phyloP scores from a whole-genome alignment of 2,113 vertebrate genomes.

The Gavialis gangeticus region DNA sequence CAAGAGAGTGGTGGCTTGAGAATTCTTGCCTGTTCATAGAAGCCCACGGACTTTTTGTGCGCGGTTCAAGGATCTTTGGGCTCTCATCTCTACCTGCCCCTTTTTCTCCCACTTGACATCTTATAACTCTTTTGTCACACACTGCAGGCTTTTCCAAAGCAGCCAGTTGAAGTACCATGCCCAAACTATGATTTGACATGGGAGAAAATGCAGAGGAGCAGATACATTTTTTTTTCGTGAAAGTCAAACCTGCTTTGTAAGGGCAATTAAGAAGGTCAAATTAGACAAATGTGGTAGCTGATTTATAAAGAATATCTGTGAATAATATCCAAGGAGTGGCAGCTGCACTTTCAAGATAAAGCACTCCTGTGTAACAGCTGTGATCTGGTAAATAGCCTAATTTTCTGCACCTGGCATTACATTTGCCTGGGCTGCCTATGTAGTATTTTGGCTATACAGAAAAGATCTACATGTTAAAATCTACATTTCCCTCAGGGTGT shows the following conservation, averaged over 20 bases:
- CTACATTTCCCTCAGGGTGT: not conserved
- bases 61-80: not conserved
- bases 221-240: not conserved
- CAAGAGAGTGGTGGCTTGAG: not conserved
- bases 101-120: not conserved
- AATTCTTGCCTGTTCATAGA: not conserved
- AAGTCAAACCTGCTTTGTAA: not conserved
- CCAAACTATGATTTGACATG: not conserved
- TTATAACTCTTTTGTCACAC: not conserved
- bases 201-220: not conserved
- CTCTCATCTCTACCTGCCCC: not conserved
- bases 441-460: not conserved
- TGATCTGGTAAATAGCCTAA: not conserved
- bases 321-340: accelerated
- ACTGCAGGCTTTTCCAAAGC: not conserved
- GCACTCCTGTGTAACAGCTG: accelerated
- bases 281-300: not conserved
- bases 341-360: not conserved
- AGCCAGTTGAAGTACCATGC: not conserved
- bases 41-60: accelerated
- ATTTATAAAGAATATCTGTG: not conserved
- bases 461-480: not conserved
- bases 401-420: accelerated
- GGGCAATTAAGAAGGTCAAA: not conserved
- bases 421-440: accelerated